Evolutionary conservation across 2,888 invertebrate species (phyloP).

Genomic region (Patella depressa): DNA sequence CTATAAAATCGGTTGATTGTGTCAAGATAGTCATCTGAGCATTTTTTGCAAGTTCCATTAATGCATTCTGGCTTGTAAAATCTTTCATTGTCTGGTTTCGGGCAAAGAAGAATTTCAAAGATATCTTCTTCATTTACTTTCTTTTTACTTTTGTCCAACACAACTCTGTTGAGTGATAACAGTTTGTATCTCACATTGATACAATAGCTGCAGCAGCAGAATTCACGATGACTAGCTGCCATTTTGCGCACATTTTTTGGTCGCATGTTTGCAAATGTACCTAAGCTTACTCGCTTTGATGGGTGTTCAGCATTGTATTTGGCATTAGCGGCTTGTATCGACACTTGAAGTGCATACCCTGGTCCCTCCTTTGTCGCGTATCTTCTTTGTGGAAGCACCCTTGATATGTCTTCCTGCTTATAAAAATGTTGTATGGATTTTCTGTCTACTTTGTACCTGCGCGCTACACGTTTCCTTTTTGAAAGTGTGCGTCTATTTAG

Average conservation of each 20-base stretch:
- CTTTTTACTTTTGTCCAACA: neutral
- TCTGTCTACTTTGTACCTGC: slow-evolving; percentile 16
- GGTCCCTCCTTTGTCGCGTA: slow-evolving; percentile 39
- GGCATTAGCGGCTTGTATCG: neutral
- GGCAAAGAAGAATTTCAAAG: neutral
- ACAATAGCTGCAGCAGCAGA: neutral
- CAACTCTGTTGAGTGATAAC: neutral
- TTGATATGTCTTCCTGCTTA: slow-evolving; percentile 30
- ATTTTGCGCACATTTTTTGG: slow-evolving; percentile 5
- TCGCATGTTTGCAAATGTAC: neutral
- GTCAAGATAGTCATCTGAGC: slow-evolving; percentile 14
- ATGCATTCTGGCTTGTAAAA: neutral
- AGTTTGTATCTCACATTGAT: neutral
- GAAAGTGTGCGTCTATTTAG: too few relatives aligned
- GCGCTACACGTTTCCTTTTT: too few relatives aligned
- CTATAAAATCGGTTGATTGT: slow-evolving; percentile 24
- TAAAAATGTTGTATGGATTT: slow-evolving; percentile 28
- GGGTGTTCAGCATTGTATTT: neutral
- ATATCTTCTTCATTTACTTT: neutral
- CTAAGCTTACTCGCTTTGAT: neutral
- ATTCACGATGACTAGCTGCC: neutral
- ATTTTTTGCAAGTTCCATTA: too few relatives aligned
- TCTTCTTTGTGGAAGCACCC: slow-evolving; percentile 32
- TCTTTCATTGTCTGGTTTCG: neutral
- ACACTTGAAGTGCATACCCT: slow-evolving; percentile 29